Conservation (phyloP, 2,888 invertebrate genomes). For the Apamea anceps region DNA sequence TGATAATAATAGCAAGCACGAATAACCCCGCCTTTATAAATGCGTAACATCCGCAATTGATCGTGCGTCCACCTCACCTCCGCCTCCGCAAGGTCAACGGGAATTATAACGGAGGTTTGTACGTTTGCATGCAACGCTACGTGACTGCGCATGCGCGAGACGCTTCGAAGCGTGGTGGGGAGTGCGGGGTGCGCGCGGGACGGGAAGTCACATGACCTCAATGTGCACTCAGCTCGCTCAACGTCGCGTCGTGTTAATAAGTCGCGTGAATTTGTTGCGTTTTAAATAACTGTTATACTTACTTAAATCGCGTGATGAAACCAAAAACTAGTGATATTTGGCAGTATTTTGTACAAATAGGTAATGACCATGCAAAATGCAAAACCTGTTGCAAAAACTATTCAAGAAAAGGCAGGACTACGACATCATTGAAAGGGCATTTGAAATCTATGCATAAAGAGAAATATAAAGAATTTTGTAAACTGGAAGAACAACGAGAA, state of each 20-base stretch:
- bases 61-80: constrained; percentile 1
- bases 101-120: constrained; percentile 12
- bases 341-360: constrained; percentile 56
- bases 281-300: not conserved
- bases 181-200: not conserved
- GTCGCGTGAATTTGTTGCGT: not conserved
- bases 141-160: constrained; percentile 1
- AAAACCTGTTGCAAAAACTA: constrained; percentile 62
- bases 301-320: not conserved
- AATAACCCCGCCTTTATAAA: not conserved
- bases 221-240: not conserved
- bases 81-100: constrained; percentile 9
- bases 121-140: not conserved
- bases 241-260: not conserved
- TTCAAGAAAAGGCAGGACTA: constrained; percentile 60
- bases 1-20: not conserved
- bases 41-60: not conserved
- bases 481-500: constrained; percentile 13
- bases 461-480: constrained; percentile 33
- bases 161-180: not conserved
- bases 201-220: constrained; percentile 6
- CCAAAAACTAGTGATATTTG: constrained; percentile 55
- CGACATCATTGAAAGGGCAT: constrained; percentile 53
- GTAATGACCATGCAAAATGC: constrained; percentile 57
- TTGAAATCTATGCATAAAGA: constrained; percentile 46